Evolutionary conservation across 1,140 invertebrate genomes (phyloP).

Genomic region (Meloidogyne exigua): DNA sequence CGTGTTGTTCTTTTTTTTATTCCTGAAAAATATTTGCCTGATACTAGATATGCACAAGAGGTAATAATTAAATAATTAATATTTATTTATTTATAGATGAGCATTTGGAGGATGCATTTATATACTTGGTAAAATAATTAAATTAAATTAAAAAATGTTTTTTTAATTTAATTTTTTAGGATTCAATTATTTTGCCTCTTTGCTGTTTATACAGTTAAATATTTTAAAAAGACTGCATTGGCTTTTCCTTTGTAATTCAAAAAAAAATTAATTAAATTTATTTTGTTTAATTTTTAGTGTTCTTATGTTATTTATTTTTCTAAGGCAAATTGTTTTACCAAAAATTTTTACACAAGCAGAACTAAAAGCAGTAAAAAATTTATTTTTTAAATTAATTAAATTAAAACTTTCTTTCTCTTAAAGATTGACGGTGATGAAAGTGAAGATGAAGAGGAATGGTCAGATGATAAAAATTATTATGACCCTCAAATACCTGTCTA

Average conservation of each 20-base stretch:
- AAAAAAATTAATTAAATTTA: neutral
- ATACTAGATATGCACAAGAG: constrained; percentile 42
- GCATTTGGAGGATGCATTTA: constrained; percentile 56
- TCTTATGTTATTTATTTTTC: constrained; percentile 54
- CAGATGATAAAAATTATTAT: constrained; percentile 51
- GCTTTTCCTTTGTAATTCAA: constrained; percentile 48
- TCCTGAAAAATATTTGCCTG: constrained; percentile 57
- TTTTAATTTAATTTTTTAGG: neutral
- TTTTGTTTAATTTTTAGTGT: constrained; percentile 30
- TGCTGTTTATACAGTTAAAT: constrained; percentile 46
- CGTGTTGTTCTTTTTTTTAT: constrained; percentile 55
- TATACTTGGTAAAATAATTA: constrained; percentile 39
- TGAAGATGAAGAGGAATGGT: constrained; percentile 54
- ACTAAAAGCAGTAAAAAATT: constrained; percentile 50
- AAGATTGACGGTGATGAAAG: constrained; percentile 54
- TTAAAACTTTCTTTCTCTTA: neutral
- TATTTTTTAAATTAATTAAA: neutral
- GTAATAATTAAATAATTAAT: constrained; percentile 13
- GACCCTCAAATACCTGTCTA: constrained; percentile 37
- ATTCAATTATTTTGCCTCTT: constrained; percentile 54
- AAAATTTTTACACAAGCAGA: constrained; percentile 54
- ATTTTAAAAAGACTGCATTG: constrained; percentile 47
- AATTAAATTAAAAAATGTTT: no score
- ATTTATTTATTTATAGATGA: constrained; percentile 41
- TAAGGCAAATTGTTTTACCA: constrained; percentile 52